These are phyloP conservation scores for Scomber colias DNA, from an alignment of 2,113 vertebrate species.

Conservation along the genomic window DNA sequence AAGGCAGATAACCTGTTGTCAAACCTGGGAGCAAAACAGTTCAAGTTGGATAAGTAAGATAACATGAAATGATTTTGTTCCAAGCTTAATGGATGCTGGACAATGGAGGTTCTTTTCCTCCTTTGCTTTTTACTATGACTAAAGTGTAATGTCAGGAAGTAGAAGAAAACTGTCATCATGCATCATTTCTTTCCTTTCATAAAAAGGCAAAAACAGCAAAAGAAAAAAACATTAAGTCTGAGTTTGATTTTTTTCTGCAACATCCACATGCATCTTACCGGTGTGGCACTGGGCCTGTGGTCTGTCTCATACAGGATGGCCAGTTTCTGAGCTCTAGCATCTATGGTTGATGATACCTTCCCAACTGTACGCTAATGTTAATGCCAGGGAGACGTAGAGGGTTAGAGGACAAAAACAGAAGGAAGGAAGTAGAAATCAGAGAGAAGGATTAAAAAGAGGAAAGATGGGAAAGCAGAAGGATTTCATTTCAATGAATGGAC, in stretches of 20 bases:
- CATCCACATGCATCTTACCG: slow-evolving; percentile 88
- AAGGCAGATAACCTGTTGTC: neutral
- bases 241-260: slow-evolving; percentile 1
- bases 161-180: no score
- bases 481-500: neutral
- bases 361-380: slow-evolving; percentile 92
- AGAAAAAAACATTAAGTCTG: no score
- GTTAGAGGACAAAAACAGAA: neutral
- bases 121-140: no score
- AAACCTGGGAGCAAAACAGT: neutral
- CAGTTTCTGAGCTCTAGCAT: slow-evolving; percentile 94
- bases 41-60: neutral
- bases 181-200: neutral
- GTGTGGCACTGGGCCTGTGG: slow-evolving; percentile 91
- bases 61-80: no score
- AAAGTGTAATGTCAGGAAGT: no score
- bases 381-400: slow-evolving; percentile 18
- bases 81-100: no score
- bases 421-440: slow-evolving; percentile 16
- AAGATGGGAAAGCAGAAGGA: neutral
- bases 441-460: slow-evolving; percentile 14
- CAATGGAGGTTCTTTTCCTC: no score
- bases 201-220: neutral
- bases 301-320: slow-evolving; percentile 96
- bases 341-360: slow-evolving; percentile 92